Percentiles rank a stretch among this genome's conserved stretches.
Evolutionary conservation across 2,888 invertebrate species (phyloP).

Genomic region (Zhuqinia jingwanae): DNA sequence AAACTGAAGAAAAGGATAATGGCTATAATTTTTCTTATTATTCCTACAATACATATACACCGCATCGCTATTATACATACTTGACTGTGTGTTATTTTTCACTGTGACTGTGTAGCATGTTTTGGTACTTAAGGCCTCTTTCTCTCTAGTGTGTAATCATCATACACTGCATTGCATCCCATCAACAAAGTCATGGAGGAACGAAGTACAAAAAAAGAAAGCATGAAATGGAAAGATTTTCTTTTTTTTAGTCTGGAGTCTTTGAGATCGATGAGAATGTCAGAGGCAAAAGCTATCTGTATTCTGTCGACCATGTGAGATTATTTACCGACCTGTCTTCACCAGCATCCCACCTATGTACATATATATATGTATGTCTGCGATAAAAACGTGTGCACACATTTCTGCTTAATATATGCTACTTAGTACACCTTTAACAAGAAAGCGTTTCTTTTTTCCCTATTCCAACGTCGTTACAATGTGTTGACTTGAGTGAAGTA

Average conservation of each 20-base stretch:
- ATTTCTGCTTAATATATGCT: too few relatives aligned
- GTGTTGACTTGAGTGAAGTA: too few relatives aligned
- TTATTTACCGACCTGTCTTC: slow-evolving; percentile 76
- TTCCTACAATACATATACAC: not conserved
- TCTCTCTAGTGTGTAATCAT: slow-evolving; percentile 38
- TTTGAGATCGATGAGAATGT: slow-evolving; percentile 77
- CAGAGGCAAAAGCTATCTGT: slow-evolving; percentile 72
- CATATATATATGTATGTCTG: too few relatives aligned
- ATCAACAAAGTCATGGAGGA: too few relatives aligned
- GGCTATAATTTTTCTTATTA: slow-evolving; percentile 57
- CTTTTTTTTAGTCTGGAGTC: not conserved
- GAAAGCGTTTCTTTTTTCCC: too few relatives aligned
- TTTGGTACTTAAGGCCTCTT: slow-evolving; percentile 19
- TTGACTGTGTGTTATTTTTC: not conserved
- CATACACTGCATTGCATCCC: slow-evolving; percentile 7
- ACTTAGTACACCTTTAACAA: too few relatives aligned
- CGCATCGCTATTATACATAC: too few relatives aligned
- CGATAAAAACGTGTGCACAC: too few relatives aligned
- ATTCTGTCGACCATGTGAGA: slow-evolving; percentile 67
- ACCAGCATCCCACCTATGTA: slow-evolving; percentile 62
- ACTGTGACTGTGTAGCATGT: slow-evolving; percentile 14
- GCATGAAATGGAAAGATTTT: slow-evolving; percentile 38
- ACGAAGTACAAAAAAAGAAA: too few relatives aligned
- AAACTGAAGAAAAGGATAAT: slow-evolving; percentile 53
- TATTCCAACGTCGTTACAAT: too few relatives aligned